phyloP scores from a whole-genome alignment of 1,140 invertebrate species.

The Brachionus asplanchnoidis region DNA sequence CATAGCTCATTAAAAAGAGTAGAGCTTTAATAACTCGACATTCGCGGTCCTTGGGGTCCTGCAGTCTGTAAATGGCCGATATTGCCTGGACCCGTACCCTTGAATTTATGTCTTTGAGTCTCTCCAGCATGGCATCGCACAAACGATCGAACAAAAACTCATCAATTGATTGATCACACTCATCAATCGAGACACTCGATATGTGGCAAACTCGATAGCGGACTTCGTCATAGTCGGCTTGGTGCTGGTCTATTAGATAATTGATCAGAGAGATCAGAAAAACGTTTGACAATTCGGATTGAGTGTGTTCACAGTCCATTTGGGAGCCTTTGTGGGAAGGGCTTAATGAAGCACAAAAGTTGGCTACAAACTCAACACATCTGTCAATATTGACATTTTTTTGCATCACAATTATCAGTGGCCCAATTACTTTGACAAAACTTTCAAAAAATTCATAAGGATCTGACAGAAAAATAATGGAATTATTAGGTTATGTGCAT shows the following conservation, averaged over 20 bases:
- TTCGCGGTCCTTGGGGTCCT: constrained; percentile 69
- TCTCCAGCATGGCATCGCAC: constrained; percentile 65
- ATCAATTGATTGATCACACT: constrained; percentile 68
- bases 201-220: constrained; percentile 70
- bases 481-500: not conserved
- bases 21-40: constrained; percentile 75
- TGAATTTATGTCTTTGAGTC: constrained; percentile 67
- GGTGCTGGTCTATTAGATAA: constrained; percentile 58
- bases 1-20: constrained; percentile 69
- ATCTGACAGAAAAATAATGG: not conserved
- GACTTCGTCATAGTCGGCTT: constrained; percentile 63
- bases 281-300: constrained; percentile 47
- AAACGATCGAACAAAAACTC: constrained; percentile 71
- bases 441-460: not conserved
- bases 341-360: constrained; percentile 59
- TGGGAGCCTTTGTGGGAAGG: constrained; percentile 7
- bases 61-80: constrained; percentile 69
- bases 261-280: constrained; percentile 50
- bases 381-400: constrained; percentile 64
- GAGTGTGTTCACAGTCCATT: constrained; percentile 32
- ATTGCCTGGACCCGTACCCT: constrained; percentile 74
- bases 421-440: not conserved
- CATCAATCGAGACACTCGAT: constrained; percentile 68
- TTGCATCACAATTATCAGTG: constrained; percentile 49
- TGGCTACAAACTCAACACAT: constrained; percentile 65